Evolutionary conservation across 2,113 vertebrate species (phyloP).

Genomic region (Bos javanicus): DNA sequence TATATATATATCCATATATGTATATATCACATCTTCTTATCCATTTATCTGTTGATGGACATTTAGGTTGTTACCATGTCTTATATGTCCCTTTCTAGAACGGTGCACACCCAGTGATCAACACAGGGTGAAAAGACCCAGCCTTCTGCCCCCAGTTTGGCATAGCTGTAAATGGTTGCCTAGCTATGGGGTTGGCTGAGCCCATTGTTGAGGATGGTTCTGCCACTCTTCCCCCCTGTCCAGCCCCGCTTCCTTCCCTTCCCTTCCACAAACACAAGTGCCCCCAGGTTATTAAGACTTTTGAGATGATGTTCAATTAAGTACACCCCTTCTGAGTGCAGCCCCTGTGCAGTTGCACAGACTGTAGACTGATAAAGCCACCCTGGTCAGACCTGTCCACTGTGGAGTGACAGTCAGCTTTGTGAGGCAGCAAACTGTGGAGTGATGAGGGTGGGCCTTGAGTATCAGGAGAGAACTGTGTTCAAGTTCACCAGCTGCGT

Average conservation of each 20-base stretch:
- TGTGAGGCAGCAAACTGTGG: background rate
- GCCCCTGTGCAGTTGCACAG: background rate
- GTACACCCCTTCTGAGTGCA: background rate
- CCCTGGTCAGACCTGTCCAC: background rate
- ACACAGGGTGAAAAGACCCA: background rate
- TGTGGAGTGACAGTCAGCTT: background rate
- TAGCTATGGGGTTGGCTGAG: background rate
- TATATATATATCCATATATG: background rate
- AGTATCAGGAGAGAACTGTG: background rate
- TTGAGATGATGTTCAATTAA: background rate
- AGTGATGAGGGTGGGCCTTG: rapidly evolving
- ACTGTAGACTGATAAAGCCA: background rate
- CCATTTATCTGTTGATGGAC: background rate
- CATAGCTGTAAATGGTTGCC: background rate
- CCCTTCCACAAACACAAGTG: background rate
- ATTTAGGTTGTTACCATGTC: background rate
- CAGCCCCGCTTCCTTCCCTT: too few relatives aligned
- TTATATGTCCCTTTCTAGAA: background rate
- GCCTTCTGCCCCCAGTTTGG: background rate
- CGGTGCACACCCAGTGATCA: too few relatives aligned
- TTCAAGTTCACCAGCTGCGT: background rate
- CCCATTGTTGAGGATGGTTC: background rate
- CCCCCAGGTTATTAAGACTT: background rate
- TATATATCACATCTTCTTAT: background rate
- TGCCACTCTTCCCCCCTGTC: too few relatives aligned